These are phyloP conservation scores for Porites australiensis DNA, from an alignment of 64 coral and sea anemone species.

Conservation along the genomic window DNA sequence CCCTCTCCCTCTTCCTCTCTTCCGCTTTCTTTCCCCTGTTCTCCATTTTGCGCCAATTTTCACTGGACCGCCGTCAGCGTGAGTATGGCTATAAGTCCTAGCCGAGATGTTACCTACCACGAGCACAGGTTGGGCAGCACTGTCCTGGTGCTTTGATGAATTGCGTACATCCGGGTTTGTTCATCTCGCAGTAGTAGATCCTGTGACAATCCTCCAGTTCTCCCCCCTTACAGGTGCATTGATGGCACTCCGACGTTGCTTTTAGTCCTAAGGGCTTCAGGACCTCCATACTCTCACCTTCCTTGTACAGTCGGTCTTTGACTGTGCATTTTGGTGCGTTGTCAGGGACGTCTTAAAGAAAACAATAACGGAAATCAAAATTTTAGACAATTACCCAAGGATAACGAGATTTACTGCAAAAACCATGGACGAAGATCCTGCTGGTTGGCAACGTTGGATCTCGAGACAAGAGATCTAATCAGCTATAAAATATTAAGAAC, in stretches of 20 bases:
- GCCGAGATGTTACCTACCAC: background rate
- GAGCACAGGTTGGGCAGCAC: constrained; percentile 18
- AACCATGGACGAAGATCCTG: too few relatives aligned
- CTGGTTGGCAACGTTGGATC: too few relatives aligned
- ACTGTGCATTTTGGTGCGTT: constrained; percentile 8
- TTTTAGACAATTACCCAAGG: too few relatives aligned
- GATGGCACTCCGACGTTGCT: background rate
- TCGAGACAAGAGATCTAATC: too few relatives aligned
- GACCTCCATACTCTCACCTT: constrained; percentile 33
- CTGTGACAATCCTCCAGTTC: constrained; percentile 13
- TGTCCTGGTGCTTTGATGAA: background rate
- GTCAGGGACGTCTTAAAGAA: constrained; percentile 5
- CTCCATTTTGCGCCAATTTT: too few relatives aligned
- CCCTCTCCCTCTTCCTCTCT: too few relatives aligned
- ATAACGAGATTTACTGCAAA: too few relatives aligned
- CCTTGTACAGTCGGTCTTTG: background rate
- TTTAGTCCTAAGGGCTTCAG: background rate
- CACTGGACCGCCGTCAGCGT: too few relatives aligned
- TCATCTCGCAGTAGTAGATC: constrained; percentile 25
- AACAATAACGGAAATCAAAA: background rate
- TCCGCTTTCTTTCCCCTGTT: too few relatives aligned
- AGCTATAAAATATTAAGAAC: too few relatives aligned
- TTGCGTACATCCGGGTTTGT: background rate
- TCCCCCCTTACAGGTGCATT: constrained; percentile 21
- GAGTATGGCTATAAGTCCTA: background rate